These are phyloP conservation scores for Emydura subglobosa DNA, from an alignment of 2,113 vertebrate genomes.

Conservation along the genomic window DNA sequence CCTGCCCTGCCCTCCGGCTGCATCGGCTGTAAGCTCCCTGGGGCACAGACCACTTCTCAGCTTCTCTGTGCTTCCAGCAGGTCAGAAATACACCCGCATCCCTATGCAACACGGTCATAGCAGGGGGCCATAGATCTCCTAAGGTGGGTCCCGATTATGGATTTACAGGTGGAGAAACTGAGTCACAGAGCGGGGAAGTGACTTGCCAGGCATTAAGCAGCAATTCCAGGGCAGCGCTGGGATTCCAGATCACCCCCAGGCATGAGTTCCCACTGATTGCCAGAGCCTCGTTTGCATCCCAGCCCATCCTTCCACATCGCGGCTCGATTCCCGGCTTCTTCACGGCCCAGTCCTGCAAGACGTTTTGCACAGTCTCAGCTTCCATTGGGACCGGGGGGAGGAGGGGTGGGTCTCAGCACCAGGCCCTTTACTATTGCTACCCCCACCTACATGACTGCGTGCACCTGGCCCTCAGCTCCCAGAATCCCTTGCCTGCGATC, in stretches of 20 bases:
- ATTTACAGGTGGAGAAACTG: background rate
- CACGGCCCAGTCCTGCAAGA: background rate
- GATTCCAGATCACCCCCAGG: background rate
- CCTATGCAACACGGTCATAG: background rate
- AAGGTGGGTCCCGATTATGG: background rate
- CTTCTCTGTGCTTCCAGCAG: no score
- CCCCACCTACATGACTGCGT: background rate
- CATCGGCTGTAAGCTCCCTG: no score
- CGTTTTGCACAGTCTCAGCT: background rate
- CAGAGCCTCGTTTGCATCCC: background rate
- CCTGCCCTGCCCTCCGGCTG: no score
- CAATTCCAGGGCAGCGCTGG: background rate
- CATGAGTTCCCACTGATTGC: background rate
- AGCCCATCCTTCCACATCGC: background rate
- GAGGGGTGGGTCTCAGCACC: background rate
- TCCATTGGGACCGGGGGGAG: background rate
- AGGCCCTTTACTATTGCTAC: background rate
- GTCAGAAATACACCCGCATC: background rate
- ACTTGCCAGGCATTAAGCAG: background rate
- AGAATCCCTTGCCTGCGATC: background rate
- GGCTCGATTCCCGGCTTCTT: background rate
- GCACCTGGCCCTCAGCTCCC: background rate
- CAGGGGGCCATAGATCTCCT: background rate
- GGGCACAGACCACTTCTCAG: no score
- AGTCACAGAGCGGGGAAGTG: background rate